Base-by-base conservation (phyloP, 1,140 invertebrate genomes). In the Adoxophyes honmai region DNA sequence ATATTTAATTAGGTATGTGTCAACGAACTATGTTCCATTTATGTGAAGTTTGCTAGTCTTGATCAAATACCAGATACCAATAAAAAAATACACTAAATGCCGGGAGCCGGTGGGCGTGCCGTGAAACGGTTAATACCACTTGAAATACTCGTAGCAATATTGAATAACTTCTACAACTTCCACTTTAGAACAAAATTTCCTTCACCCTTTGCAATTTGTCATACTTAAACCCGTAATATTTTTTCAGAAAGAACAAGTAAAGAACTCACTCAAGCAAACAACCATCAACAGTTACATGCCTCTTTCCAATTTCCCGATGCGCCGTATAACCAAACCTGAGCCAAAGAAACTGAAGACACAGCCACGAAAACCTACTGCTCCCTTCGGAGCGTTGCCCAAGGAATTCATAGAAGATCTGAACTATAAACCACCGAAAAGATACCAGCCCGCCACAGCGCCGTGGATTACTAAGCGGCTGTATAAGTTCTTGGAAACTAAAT, bases 401-500 rank as follows among this genome's bases (percentile, higher is more conserved):
- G 78, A 83, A 39, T 4, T 86, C 0, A 21, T 77, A 2, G 72
- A 85, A 14, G 85, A 88, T 18, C 59, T 88, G 68, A 82, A 75
- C 42, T 85, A 86, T 53, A 88, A 85, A 48, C 85, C 85, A 0
- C 85, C 82, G 0, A 83, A 77, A 39, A 67, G 75, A 44, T 88
- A 76, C 39, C 64, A 72, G 42, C 81, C 81, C 0, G 66, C 55
- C 8, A 85, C 74, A 9, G 82, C 81, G 0, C 66, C 82, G 0
- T 88, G 85, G 85, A 75, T 75, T 0, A 86, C 81, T 0, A 86
- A 85, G 16, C 56, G 78, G 28, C 55, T 88, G 54, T 85, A 88
- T 38, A 86, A 80, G 9, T 85, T 66, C 59, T 75, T 88, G 51
- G 85, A 88, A 68, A 73, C 48, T 0, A 88, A 88, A 62, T 52